These are phyloP conservation scores for Corbicula japonica DNA, from an alignment of 2,888 invertebrate species.

Conservation along the genomic window DNA sequence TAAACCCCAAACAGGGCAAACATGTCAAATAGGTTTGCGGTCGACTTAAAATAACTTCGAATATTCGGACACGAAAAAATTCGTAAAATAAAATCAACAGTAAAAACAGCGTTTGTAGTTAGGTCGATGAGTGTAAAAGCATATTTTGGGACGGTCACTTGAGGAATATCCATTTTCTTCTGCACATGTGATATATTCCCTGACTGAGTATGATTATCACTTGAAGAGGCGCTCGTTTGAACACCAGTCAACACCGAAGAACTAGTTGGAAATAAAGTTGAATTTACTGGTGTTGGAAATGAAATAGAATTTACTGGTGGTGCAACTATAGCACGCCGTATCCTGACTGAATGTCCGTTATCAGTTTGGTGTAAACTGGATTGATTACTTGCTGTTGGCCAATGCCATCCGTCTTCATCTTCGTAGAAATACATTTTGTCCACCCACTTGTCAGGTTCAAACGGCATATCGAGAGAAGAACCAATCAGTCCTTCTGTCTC, in stretches of 20 bases:
- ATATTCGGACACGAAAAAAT: conserved; percentile 52
- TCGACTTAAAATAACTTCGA: conserved; percentile 38
- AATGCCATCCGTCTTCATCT: no score
- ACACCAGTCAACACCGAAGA: not conserved
- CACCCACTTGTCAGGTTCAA: no score
- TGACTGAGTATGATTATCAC: not conserved
- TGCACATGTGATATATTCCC: not conserved
- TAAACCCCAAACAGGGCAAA: conserved; percentile 49
- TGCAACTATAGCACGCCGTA: not conserved
- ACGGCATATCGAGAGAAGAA: no score
- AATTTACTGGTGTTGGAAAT: not conserved
- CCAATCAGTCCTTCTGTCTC: no score
- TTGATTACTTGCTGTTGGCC: no score
- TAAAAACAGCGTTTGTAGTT: conserved; percentile 44
- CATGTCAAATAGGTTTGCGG: conserved; percentile 56
- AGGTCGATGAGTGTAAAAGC: conserved; percentile 42
- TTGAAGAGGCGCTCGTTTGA: not conserved
- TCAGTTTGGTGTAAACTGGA: no score
- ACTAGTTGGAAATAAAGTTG: not conserved
- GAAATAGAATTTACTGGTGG: not conserved
- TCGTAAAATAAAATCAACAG: conserved; percentile 50
- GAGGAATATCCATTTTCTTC: not conserved
- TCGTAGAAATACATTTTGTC: no score
- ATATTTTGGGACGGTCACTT: conserved; percentile 18
- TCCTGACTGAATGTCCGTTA: not conserved